Base-by-base conservation (phyloP, 2,888 invertebrate species). In the Scaeva pyrastri region DNA sequence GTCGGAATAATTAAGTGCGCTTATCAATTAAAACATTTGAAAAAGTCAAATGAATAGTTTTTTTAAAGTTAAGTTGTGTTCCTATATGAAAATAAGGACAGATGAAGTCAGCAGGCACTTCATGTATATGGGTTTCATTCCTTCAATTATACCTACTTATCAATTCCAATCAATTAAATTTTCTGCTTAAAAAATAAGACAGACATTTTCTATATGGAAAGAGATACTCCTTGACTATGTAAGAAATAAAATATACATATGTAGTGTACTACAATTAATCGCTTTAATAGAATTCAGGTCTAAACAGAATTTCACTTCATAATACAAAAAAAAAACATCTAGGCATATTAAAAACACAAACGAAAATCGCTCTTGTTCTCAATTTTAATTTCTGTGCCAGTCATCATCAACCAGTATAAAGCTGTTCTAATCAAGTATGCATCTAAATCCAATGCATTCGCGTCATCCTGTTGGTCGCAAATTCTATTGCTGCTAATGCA, bases 1-100 rank as follows among this genome's bases (percentile, higher is more conserved):
- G 12, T 55, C 62, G 45, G 70, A 79, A 71, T 75, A 84, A 84
- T 84, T 52, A 78, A 71, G 39, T 55, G 7, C 48, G 26, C 39
- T 82, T 82, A 58, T 72, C 60, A 83, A 70, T 45, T 73, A 41
- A 39, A 45, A 39, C 41, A 55, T 26, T 60, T 77, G 58, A 36
- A 45, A 41, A 39, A n/a, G n/a, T 21, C 55, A 14, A 21, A 50
- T 21, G 19, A 19, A 19, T 19, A 48, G n/a, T n/a, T n/a, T n/a
- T n/a, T n/a, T 3, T 1, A 4, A 11, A 19, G 11, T 19, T 0
- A 11, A 19, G 31, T 19, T 11, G 19, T 11, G 19, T 48, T 45
- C 19, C 3, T n/a, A 19, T 10, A 7, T n/a, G n/a, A n/a, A n/a
- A n/a, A n/a, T n/a, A n/a, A n/a, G n/a, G n/a, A n/a, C n/a, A n/a